phyloP scores from a whole-genome alignment of 2,888 invertebrate genomes.

The Gisinianus flammeolus region DNA sequence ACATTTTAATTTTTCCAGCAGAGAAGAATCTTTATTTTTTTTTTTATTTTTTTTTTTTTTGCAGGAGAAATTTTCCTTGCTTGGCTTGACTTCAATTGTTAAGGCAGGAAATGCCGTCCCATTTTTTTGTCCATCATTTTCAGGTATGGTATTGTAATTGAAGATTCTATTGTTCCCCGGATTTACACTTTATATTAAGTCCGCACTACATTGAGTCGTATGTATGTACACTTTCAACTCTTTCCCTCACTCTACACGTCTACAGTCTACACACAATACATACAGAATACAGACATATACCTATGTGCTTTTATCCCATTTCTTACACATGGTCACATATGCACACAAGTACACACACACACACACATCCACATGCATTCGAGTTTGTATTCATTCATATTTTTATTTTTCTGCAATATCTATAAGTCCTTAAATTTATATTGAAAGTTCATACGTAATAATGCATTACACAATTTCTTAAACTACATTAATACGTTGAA shows the following conservation, averaged over 20 bases:
- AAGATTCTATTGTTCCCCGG: conserved; percentile 58
- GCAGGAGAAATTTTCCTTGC: conserved; percentile 58
- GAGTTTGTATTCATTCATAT: no score
- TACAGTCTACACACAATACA: background rate
- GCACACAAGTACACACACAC: background rate
- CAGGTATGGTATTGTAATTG: conserved; percentile 58
- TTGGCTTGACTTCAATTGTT: conserved; percentile 59
- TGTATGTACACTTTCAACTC: no score
- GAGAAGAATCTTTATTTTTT: conserved; percentile 43
- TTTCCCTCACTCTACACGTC: background rate
- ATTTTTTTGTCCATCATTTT: conserved; percentile 57
- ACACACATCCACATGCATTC: background rate
- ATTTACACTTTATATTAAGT: conserved; percentile 29
- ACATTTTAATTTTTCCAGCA: conserved; percentile 57
- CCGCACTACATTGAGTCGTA: no score
- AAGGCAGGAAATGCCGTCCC: conserved; percentile 57
- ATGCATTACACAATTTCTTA: no score
- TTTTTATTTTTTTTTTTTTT: conserved; percentile 26
- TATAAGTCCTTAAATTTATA: no score
- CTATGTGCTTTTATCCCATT: no score
- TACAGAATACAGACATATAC: no score
- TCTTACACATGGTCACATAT: background rate
- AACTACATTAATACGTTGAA: no score
- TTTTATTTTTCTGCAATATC: no score
- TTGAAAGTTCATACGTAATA: no score